Evolutionary conservation across 2,888 invertebrate genomes (phyloP).

Genomic region (Harmothoe impar): DNA sequence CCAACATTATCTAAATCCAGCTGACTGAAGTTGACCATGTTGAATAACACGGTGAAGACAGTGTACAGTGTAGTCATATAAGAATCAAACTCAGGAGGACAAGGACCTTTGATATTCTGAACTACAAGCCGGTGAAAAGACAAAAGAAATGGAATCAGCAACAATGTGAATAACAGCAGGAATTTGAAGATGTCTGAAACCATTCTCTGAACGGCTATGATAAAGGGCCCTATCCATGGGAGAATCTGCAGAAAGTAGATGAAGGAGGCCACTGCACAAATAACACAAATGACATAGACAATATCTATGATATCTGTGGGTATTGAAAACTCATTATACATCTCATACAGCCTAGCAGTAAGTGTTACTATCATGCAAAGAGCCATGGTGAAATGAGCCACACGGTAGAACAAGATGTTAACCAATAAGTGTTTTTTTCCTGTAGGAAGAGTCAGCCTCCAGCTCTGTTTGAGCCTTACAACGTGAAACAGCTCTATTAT

Average conservation of each 20-base stretch:
- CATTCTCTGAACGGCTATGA: constrained; percentile 36
- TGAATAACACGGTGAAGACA: constrained; percentile 7
- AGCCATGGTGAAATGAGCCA: background rate
- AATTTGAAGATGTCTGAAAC: constrained; percentile 31
- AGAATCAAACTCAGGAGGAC: background rate
- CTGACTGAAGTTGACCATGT: constrained; percentile 45
- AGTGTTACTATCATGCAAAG: background rate
- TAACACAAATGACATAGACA: background rate
- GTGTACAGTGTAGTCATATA: background rate
- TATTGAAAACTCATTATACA: background rate
- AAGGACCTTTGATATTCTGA: background rate
- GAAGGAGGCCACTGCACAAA: background rate
- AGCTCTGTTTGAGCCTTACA: background rate
- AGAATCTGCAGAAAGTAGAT: constrained; percentile 12
- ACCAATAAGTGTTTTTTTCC: background rate
- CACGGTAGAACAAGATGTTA: background rate
- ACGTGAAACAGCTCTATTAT: background rate
- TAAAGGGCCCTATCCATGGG: constrained; percentile 32
- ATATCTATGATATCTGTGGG: background rate
- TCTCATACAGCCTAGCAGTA: background rate
- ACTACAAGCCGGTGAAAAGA: background rate
- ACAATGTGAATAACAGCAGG: background rate
- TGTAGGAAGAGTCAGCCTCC: background rate
- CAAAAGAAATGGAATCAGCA: background rate
- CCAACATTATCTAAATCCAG: constrained; percentile 5